These are phyloP conservation scores for Ferdinandea cuprea DNA, from an alignment of 2,888 invertebrate species.

Conservation along the genomic window DNA sequence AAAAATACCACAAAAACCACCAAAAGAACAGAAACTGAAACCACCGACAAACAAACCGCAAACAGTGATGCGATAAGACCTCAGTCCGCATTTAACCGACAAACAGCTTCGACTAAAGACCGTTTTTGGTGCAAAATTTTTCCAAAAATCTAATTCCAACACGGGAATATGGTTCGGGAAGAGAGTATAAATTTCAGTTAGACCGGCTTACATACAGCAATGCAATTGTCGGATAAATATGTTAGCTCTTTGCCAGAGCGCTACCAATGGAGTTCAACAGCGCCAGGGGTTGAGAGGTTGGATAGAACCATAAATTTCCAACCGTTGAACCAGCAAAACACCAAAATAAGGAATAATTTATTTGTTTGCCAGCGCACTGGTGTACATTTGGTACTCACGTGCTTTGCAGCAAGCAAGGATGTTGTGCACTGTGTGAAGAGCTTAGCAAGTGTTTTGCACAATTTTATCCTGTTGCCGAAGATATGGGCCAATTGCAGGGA, in stretches of 20 bases:
- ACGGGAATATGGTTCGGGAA: neutral
- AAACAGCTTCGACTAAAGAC: slow-evolving; percentile 18
- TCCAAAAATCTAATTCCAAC: slow-evolving; percentile 30
- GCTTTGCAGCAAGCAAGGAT: slow-evolving; percentile 5
- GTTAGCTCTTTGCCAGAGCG: slow-evolving; percentile 48
- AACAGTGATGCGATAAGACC: slow-evolving; percentile 71
- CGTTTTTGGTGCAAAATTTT: slow-evolving; percentile 28
- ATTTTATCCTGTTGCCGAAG: slow-evolving; percentile 62
- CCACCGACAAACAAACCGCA: slow-evolving; percentile 57
- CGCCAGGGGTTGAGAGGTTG: neutral
- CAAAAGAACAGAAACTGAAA: slow-evolving; percentile 29
- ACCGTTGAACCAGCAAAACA: slow-evolving; percentile 72
- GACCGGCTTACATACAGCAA: slow-evolving; percentile 42
- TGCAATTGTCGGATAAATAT: slow-evolving; percentile 70
- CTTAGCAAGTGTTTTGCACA: slow-evolving; percentile 63
- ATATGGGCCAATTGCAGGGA: slow-evolving; percentile 41
- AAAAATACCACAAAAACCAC: slow-evolving; percentile 17
- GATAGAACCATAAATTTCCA: slow-evolving; percentile 65
- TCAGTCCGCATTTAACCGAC: slow-evolving; percentile 37
- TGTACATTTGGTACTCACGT: slow-evolving; percentile 15
- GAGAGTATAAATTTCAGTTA: slow-evolving; percentile 60
- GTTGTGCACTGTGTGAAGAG: slow-evolving; percentile 29
- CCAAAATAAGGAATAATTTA: slow-evolving; percentile 73
- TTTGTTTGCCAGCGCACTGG: slow-evolving; percentile 54
- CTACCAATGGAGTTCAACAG: slow-evolving; percentile 6